Percentiles rank a stretch among this genome's conserved stretches.
These are phyloP conservation scores for Orchesella flavescens DNA, from an alignment of 2,888 invertebrate genomes.

Conservation along the genomic window DNA sequence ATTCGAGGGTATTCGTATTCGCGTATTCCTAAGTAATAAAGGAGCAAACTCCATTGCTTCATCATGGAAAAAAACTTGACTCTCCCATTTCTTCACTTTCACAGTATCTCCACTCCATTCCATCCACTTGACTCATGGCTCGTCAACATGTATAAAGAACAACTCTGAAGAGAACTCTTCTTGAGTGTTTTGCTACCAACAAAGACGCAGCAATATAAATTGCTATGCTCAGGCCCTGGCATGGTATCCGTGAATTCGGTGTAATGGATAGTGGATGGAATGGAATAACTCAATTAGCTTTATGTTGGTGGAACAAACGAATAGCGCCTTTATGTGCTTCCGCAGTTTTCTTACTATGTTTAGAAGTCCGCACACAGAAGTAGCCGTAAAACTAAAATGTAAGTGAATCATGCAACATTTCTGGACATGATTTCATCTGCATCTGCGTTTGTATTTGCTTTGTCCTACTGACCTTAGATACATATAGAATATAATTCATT, in stretches of 20 bases:
- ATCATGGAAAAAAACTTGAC: background rate
- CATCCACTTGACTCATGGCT: background rate
- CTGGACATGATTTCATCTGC: background rate
- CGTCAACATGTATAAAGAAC: background rate
- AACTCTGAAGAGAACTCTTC: background rate
- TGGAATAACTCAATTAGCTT: slow-evolving; percentile 57
- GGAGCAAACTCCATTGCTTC: background rate
- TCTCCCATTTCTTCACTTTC: slow-evolving; percentile 7
- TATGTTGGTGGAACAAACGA: slow-evolving; percentile 37
- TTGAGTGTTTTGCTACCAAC: background rate
- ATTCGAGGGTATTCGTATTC: too few species aligned
- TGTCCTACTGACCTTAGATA: too few species aligned
- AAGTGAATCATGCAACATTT: slow-evolving; percentile 22
- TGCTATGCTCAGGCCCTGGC: too few species aligned
- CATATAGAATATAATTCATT: too few species aligned
- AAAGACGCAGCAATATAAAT: background rate
- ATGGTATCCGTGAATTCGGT: background rate
- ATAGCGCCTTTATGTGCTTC: background rate
- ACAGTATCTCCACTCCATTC: slow-evolving; percentile 12
- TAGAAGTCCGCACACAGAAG: background rate
- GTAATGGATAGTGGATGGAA: slow-evolving; percentile 54
- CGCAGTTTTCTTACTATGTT: slow-evolving; percentile 3
- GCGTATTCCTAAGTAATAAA: too few species aligned
- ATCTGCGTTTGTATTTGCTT: too few species aligned
- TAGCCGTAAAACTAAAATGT: background rate